These are phyloP conservation scores for Temnothorax longispinosus DNA, from an alignment of 1,140 invertebrate species.

Conservation along the genomic window DNA sequence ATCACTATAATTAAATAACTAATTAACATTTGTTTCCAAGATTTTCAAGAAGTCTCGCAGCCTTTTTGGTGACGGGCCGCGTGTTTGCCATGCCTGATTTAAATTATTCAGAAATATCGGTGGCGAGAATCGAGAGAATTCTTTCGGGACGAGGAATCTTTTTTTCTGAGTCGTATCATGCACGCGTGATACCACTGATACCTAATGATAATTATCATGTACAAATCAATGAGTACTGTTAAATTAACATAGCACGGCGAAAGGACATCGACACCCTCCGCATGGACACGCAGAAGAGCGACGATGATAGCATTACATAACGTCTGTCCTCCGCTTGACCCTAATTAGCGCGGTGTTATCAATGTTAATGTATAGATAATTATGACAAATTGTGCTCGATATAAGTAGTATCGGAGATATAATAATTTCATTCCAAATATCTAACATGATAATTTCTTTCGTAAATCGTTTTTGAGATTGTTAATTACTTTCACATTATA, in stretches of 20 bases:
- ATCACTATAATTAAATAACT: too few species aligned
- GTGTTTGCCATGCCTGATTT: too few species aligned
- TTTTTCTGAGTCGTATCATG: neutral
- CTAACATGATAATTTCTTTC: neutral
- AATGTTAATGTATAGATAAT: neutral
- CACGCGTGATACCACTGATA: neutral
- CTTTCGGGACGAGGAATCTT: neutral
- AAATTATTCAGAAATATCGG: neutral
- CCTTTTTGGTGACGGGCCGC: too few species aligned
- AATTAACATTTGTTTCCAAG: too few species aligned
- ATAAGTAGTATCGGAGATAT: neutral
- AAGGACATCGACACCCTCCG: neutral
- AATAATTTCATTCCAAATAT: neutral
- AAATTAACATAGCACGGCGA: neutral
- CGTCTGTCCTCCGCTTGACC: neutral
- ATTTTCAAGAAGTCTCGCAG: too few species aligned
- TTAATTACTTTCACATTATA: neutral
- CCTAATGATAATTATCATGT: neutral
- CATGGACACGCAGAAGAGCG: neutral
- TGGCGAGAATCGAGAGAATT: neutral
- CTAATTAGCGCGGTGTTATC: constrained; percentile 29
- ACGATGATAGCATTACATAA: neutral
- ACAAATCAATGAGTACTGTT: neutral
- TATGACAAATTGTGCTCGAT: neutral
- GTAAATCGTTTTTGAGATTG: neutral